Evolutionary conservation across 2,113 vertebrate genomes (phyloP).

Genomic region (Zeus faber): DNA sequence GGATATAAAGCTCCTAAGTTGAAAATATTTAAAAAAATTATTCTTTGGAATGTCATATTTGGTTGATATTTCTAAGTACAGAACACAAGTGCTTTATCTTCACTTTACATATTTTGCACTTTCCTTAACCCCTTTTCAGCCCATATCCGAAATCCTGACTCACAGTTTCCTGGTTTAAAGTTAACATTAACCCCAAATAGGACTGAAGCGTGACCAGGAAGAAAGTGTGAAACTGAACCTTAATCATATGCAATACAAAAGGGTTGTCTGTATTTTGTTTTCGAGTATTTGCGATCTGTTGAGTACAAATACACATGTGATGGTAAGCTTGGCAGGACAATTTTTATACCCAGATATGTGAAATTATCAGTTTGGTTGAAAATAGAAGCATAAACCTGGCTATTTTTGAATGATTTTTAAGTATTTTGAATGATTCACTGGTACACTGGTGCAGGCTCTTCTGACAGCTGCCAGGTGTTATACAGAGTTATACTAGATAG

Average conservation of each 20-base stretch:
- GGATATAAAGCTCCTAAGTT: not conserved
- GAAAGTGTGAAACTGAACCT: too few relatives aligned
- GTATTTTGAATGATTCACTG: too few relatives aligned
- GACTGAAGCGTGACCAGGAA: not conserved
- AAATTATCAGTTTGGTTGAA: too few relatives aligned
- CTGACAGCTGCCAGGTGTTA: too few relatives aligned
- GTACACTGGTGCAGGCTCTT: too few relatives aligned
- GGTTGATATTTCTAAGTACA: not conserved
- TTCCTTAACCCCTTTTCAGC: not conserved
- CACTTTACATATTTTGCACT: not conserved
- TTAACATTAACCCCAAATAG: not conserved
- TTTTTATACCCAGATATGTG: too few relatives aligned
- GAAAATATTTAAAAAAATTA: not conserved
- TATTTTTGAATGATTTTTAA: too few relatives aligned
- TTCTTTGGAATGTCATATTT: not conserved
- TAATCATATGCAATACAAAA: not conserved
- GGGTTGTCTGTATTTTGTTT: conserved; percentile 3
- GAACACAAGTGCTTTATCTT: not conserved
- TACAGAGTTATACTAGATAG: too few relatives aligned
- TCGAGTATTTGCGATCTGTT: not conserved
- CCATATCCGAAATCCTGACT: not conserved
- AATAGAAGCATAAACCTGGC: too few relatives aligned
- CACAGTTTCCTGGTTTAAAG: not conserved
- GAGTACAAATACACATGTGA: not conserved
- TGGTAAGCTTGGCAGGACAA: not conserved